Evolutionary conservation across 2,888 invertebrate species (phyloP).

Genomic region (Andrena marginata): DNA sequence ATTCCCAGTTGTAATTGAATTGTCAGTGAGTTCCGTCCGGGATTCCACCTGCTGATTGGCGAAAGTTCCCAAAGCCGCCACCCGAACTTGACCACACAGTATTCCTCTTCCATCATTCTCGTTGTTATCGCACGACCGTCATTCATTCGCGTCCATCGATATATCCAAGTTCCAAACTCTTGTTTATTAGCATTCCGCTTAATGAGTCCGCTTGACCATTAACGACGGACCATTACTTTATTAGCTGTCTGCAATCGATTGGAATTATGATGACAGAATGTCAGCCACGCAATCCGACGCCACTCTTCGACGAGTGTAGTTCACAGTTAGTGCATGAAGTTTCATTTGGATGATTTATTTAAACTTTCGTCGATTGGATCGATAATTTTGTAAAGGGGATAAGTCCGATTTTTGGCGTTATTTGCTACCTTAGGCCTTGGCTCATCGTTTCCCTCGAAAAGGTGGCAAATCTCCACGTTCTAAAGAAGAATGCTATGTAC

Average conservation of each 20-base stretch:
- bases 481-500: too few relatives aligned
- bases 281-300: neutral
- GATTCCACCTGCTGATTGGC: slow-evolving; percentile 75
- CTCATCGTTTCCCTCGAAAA: too few relatives aligned
- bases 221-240: slow-evolving; percentile 36
- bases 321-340: neutral
- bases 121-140: slow-evolving; percentile 59
- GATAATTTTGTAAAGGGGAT: too few relatives aligned
- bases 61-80: slow-evolving; percentile 74
- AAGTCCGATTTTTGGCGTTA: too few relatives aligned
- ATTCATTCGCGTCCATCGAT: slow-evolving; percentile 51
- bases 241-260: slow-evolving; percentile 38
- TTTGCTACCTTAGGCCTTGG: too few relatives aligned
- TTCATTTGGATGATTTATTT: neutral
- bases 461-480: too few relatives aligned
- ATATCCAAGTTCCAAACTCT: slow-evolving; percentile 42
- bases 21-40: slow-evolving; percentile 76
- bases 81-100: slow-evolving; percentile 65
- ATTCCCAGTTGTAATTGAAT: slow-evolving; percentile 83
- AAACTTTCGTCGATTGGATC: too few relatives aligned
- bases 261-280: slow-evolving; percentile 8
- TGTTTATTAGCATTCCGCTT: slow-evolving; percentile 45
- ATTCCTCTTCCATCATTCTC: slow-evolving; percentile 35
- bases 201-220: slow-evolving; percentile 11
- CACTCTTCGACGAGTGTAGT: neutral